These are phyloP conservation scores for Aleiodes leptofemur DNA, from an alignment of 2,888 invertebrate species.

Conservation along the genomic window DNA sequence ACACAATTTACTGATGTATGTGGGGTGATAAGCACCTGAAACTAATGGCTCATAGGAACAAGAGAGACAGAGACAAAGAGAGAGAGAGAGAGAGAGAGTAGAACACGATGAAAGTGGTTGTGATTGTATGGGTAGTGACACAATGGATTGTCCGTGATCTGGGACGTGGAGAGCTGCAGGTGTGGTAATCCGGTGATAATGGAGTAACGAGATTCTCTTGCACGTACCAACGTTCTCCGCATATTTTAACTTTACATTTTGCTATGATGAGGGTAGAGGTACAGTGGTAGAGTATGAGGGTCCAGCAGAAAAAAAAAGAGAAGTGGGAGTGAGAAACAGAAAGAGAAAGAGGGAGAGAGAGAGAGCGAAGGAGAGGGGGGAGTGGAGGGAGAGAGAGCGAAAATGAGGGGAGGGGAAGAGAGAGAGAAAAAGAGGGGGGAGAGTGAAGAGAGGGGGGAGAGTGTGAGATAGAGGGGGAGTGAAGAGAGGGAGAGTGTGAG, in stretches of 20 bases:
- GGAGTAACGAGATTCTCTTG: slow-evolving; percentile 71
- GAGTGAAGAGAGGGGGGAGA: too few species aligned
- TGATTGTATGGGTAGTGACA: slow-evolving; percentile 32
- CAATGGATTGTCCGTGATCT: slow-evolving; percentile 53
- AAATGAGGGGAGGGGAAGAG: too few species aligned
- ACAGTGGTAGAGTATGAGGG: slow-evolving; percentile 20
- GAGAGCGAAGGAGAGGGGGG: too few species aligned
- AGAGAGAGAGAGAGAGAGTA: not conserved
- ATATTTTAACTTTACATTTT: slow-evolving; percentile 72
- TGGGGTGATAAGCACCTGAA: slow-evolving; percentile 3
- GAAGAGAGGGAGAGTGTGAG: too few species aligned
- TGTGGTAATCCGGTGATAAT: slow-evolving; percentile 72
- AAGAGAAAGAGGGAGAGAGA: too few species aligned
- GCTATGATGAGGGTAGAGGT: slow-evolving; percentile 26
- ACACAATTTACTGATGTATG: slow-evolving; percentile 38
- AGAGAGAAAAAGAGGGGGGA: too few species aligned
- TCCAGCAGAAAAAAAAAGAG: not conserved
- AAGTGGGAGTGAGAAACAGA: not conserved
- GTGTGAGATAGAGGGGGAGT: too few species aligned
- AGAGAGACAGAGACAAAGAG: not conserved
- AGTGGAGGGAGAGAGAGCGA: too few species aligned
- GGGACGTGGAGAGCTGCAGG: slow-evolving; percentile 62
- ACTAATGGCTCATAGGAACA: not conserved
- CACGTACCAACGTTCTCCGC: slow-evolving; percentile 68
- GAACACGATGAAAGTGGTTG: slow-evolving; percentile 31